phyloP scores from a whole-genome alignment of 2,888 invertebrate genomes.

The Sabatieria punctata region DNA sequence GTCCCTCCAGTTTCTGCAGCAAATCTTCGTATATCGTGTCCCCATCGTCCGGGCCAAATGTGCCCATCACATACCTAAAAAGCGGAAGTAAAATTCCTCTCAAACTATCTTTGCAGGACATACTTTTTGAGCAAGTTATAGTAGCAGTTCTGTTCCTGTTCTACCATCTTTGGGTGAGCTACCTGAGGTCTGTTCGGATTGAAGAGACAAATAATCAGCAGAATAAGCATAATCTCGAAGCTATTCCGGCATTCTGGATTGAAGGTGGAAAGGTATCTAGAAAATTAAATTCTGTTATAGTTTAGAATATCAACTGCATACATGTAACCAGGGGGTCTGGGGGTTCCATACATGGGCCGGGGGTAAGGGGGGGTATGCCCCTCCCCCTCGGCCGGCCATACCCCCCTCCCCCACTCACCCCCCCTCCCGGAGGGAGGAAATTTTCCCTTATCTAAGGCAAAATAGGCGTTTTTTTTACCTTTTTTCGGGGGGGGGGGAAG shows the following conservation, averaged over 20 bases:
- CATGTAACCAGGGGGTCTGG: too few species aligned
- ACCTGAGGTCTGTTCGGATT: constrained; percentile 61
- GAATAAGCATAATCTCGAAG: constrained; percentile 69
- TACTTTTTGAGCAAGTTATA: constrained; percentile 13
- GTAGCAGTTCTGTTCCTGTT: constrained; percentile 53
- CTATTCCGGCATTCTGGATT: constrained; percentile 66
- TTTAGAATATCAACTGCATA: too few species aligned
- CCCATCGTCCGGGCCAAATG: constrained; percentile 56
- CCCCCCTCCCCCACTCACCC: too few species aligned
- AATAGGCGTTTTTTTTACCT: too few species aligned
- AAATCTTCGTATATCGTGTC: constrained; percentile 60
- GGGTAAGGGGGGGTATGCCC: too few species aligned
- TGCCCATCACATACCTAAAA: constrained; percentile 48
- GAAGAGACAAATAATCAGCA: constrained; percentile 77
- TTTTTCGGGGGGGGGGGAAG: too few species aligned
- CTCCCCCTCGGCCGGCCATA: too few species aligned
- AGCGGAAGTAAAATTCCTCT: not conserved
- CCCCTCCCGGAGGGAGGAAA: too few species aligned
- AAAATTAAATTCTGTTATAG: too few species aligned
- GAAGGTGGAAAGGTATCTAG: constrained; percentile 47
- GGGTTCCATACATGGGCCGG: too few species aligned
- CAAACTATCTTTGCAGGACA: too few species aligned
- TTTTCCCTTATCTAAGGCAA: too few species aligned
- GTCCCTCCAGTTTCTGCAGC: constrained; percentile 74
- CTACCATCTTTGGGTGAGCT: constrained; percentile 64